Evolutionary conservation across 1,140 invertebrate species (phyloP).

Genomic region (Phymastichus coffea): DNA sequence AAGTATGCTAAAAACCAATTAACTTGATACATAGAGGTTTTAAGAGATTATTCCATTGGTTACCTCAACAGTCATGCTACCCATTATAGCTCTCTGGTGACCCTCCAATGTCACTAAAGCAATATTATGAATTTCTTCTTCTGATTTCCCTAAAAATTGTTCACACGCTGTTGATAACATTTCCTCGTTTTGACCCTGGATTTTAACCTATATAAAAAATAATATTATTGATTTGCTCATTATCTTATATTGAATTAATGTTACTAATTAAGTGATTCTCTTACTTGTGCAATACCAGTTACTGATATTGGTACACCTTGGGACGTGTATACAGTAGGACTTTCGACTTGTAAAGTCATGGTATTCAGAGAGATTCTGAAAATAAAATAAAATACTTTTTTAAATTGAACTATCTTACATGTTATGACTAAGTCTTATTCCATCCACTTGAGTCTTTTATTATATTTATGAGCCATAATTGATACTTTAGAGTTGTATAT

Average conservation of each 20-base stretch:
- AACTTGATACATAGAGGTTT: neutral
- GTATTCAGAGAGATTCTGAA: slow-evolving; percentile 90
- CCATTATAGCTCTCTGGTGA: slow-evolving; percentile 98
- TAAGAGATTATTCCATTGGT: neutral
- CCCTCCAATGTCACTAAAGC: slow-evolving; percentile 95
- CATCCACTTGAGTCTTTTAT: neutral
- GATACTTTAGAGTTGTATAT: neutral
- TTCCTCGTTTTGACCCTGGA: slow-evolving; percentile 95
- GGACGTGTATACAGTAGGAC: slow-evolving; percentile 91
- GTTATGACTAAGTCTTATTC: neutral
- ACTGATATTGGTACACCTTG: slow-evolving; percentile 97
- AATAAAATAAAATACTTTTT: slow-evolving; percentile 22
- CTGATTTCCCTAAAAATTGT: slow-evolving; percentile 92
- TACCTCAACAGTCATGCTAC: slow-evolving; percentile 96
- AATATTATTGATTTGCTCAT: neutral
- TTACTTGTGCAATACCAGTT: slow-evolving; percentile 93
- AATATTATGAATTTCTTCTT: slow-evolving; percentile 88
- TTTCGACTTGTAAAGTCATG: slow-evolving; percentile 92
- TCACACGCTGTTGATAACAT: slow-evolving; percentile 96
- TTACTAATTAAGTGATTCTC: slow-evolving; percentile 1
- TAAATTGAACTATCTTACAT: neutral
- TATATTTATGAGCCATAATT: neutral
- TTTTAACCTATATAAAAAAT: slow-evolving; percentile 75
- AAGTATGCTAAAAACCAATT: neutral
- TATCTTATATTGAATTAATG: neutral